Evolutionary conservation across 2,888 invertebrate species (phyloP).

Genomic region (Callinectes sapidus): DNA sequence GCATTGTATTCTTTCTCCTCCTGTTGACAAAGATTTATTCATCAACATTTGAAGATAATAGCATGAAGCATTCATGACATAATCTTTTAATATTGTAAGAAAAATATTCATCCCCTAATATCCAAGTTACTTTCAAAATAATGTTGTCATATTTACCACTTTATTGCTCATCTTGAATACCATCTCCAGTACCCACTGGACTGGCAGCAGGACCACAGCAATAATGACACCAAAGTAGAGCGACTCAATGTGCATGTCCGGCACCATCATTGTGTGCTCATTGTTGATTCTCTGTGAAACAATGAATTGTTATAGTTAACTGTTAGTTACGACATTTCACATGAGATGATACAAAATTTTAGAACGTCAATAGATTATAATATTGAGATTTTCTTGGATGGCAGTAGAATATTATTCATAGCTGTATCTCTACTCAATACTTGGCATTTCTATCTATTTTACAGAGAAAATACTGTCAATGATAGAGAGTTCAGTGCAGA

Average conservation of each 20-base stretch:
- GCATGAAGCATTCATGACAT: not conserved
- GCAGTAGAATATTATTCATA: too few species aligned
- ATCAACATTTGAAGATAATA: not conserved
- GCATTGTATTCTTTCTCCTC: slow-evolving; percentile 65
- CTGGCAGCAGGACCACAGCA: slow-evolving; percentile 58
- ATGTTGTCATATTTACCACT: slow-evolving; percentile 53
- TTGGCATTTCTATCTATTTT: too few species aligned
- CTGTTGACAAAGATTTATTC: slow-evolving; percentile 23
- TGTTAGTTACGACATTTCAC: not conserved
- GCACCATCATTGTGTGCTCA: slow-evolving; percentile 70
- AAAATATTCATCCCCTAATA: not conserved
- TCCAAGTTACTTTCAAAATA: not conserved
- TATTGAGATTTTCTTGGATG: too few species aligned
- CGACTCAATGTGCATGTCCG: slow-evolving; percentile 68
- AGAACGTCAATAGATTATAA: not conserved
- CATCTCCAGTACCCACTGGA: slow-evolving; percentile 69
- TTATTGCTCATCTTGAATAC: slow-evolving; percentile 69
- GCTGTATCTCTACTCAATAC: too few species aligned
- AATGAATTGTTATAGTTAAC: not conserved
- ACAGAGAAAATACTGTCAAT: too few species aligned
- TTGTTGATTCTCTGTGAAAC: slow-evolving; percentile 59
- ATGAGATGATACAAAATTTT: not conserved
- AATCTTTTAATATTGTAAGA: not conserved
- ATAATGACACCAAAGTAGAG: slow-evolving; percentile 64
- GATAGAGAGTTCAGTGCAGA: not conserved